Conservation (phyloP, 2,888 invertebrate genomes). For the Yponomeuta evonymella region DNA sequence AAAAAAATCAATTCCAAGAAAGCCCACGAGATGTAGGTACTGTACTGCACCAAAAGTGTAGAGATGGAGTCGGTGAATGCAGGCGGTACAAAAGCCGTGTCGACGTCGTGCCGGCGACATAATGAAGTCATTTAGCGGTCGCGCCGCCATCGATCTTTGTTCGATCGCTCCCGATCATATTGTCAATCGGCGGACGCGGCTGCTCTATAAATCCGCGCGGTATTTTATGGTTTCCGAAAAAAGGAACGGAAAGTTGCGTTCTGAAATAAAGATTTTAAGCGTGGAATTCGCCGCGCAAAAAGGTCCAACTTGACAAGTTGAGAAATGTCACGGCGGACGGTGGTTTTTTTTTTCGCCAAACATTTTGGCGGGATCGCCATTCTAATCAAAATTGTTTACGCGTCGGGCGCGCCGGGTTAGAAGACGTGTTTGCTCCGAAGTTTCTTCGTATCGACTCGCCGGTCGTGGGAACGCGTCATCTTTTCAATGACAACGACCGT, state of each 20-base stretch:
- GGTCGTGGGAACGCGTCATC: conserved; percentile 50
- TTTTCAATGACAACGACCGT: conserved; percentile 38
- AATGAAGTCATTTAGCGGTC: conserved; percentile 52
- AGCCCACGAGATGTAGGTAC: conserved; percentile 21
- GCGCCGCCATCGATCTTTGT: conserved; percentile 36
- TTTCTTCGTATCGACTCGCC: conserved; percentile 19
- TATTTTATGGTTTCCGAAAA: conserved; percentile 46
- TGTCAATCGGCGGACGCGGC: conserved; percentile 36
- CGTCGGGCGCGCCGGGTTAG: conserved; percentile 35
- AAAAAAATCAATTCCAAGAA: conserved; percentile 47
- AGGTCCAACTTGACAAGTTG: conserved; percentile 61
- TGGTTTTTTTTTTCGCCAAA: conserved; percentile 46
- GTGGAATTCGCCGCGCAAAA: conserved; percentile 59
- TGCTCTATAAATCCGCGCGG: conserved; percentile 50
- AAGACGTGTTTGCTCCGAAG: conserved; percentile 16
- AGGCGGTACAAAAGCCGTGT: conserved; percentile 11
- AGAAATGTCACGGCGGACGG: conserved; percentile 50
- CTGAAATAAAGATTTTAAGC: conserved; percentile 69
- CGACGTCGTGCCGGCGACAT: conserved; percentile 30
- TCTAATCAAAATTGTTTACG: conserved; percentile 77
- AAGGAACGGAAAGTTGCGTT: conserved; percentile 26
- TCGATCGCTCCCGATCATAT: conserved; percentile 40
- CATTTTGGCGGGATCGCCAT: conserved; percentile 66
- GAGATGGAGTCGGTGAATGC: conserved; percentile 18
- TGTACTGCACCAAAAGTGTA: conserved; percentile 27